Evolutionary conservation across 2,113 vertebrate species (phyloP).

Genomic region (Lophotis ruficrista): DNA sequence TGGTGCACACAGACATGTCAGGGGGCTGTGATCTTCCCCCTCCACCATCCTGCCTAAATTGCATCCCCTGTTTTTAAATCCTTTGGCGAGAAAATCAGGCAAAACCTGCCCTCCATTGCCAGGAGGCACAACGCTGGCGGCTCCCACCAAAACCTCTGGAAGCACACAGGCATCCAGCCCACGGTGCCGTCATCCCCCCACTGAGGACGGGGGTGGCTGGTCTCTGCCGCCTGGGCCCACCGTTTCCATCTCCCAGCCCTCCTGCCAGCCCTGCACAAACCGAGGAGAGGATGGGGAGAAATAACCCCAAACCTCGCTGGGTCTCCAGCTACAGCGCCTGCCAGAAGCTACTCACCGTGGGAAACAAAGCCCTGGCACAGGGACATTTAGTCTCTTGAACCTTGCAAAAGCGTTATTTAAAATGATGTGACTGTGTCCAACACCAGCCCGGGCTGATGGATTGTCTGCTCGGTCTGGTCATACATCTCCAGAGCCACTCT

Average conservation of each 20-base stretch:
- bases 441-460: background rate
- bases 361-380: background rate
- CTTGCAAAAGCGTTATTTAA: background rate
- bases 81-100: background rate
- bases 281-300: background rate
- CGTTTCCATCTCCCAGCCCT: background rate
- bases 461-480: background rate
- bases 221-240: background rate
- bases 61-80: background rate
- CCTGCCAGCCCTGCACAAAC: background rate
- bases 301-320: fast-evolving
- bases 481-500: background rate
- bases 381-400: background rate
- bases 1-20: background rate
- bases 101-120: background rate
- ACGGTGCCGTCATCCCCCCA: fast-evolving
- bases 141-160: background rate
- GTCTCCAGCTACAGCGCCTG: background rate
- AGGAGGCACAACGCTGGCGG: fast-evolving
- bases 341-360: background rate
- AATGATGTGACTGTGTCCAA: background rate
- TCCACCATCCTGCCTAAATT: background rate
- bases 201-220: background rate
- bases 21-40: background rate
- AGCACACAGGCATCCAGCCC: no score